Conservation (phyloP, 1,140 invertebrate species). For the Ridgeia piscesae region DNA sequence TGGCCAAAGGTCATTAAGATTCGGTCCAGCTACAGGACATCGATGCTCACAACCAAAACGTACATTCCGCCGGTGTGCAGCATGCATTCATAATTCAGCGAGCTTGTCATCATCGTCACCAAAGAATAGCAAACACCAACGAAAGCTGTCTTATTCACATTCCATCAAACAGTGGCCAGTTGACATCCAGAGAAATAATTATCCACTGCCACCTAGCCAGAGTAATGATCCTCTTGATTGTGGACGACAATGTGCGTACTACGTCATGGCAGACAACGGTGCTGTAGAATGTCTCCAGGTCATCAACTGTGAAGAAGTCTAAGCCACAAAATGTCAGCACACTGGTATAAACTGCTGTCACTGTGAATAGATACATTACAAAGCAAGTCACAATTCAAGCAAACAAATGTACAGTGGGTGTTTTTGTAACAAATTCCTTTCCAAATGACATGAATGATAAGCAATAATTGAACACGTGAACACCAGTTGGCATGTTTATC, state of each 20-base stretch:
- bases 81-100: neutral
- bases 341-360: neutral
- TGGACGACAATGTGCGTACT: neutral
- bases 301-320: neutral
- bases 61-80: neutral
- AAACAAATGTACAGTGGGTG: conserved; percentile 3
- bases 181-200: neutral
- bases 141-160: neutral
- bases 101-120: too few relatives aligned
- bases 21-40: neutral
- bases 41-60: neutral
- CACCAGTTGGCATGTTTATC: neutral
- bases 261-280: conserved; percentile 4
- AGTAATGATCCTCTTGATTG: neutral
- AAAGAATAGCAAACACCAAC: neutral
- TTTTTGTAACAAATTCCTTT: neutral
- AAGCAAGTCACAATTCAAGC: neutral
- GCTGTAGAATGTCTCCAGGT: conserved; percentile 1
- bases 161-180: neutral
- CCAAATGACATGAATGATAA: neutral
- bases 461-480: neutral
- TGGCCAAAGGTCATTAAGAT: too few relatives aligned
- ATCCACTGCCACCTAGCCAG: neutral
- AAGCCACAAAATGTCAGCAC: neutral
- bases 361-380: neutral